Evolutionary conservation across 35 echinoderm and acorn worm genomes (phyloP), one percentile per base, ranked within the genome.

Genomic region (Eucidaris tribuloides): DNA sequence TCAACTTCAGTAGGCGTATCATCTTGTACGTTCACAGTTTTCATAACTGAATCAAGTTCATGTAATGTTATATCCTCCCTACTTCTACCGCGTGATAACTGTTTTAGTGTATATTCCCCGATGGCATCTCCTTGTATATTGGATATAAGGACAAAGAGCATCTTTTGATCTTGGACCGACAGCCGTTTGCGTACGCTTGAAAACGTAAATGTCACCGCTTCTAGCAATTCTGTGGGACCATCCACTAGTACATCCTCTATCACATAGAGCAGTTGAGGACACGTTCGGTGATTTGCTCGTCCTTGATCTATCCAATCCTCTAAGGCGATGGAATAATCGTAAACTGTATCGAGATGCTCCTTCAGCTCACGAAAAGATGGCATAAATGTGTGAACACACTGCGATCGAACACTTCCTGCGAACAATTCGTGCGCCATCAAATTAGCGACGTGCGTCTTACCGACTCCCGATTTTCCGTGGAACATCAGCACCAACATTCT

Each of bases 401-500:
- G 45, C 4, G 2, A 4, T 80, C 38, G 44, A 15, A 30, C 30
- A 24, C 44, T 11, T n/a, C 33, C 30, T 0, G 45, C 28, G 17
- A 80, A 55, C 52, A 80, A 55, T 27, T 48, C 28, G 17, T 89
- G 63, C 50, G 68, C 43, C 6, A 89, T 65, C 15, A 89, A n/a
- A 18, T 89, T 45, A 17, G 65, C 86, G 18, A 81, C 68, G 46
- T 45, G 48, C 11, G 77, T 89, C 43, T 89, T 89, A 65, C 86
- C 86, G 5, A 89, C 86, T 32, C 86, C 86, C 22, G 78, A 68
- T 20, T 79, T 41, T 0, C 86, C 86, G 82, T 89, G 86, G 33
- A 89, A 89, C 55, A 68, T 83, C 29, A 89, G 45, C 14, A 89
- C 46, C 79, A 89, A 25, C 18, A 43, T 52, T 22, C 58, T 68